Evolutionary conservation across 2,888 invertebrate genomes (phyloP).

Genomic region (Melanchra persicariae): DNA sequence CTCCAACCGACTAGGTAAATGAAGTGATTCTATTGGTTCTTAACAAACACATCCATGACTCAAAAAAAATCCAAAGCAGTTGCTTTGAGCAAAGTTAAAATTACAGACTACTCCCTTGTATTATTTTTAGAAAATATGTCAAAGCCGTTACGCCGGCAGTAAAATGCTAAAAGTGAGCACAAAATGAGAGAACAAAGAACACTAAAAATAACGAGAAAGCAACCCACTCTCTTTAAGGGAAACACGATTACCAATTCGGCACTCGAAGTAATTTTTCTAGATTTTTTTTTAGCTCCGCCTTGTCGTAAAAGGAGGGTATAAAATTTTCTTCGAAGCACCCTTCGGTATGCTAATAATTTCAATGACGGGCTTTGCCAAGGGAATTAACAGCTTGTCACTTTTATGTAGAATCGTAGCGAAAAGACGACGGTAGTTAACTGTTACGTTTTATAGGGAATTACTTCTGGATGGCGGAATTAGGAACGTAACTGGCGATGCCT

Average conservation of each 20-base stretch:
- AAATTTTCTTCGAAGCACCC: constrained; percentile 36
- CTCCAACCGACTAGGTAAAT: too few relatives aligned
- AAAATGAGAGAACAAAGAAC: constrained; percentile 4
- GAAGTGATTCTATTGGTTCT: too few relatives aligned
- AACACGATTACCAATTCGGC: constrained; percentile 26
- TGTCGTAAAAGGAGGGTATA: constrained; percentile 39
- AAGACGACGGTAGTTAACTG: constrained; percentile 27
- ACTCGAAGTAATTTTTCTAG: constrained; percentile 23
- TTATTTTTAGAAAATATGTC: neutral
- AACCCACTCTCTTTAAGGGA: constrained; percentile 9
- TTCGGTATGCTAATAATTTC: constrained; percentile 57
- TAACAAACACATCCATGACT: too few relatives aligned
- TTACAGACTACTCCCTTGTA: too few relatives aligned
- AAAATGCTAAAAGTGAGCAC: neutral
- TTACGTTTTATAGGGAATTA: neutral
- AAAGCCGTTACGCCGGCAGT: neutral
- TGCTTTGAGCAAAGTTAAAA: neutral
- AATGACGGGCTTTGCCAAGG: constrained; percentile 26
- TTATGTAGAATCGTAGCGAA: constrained; percentile 40
- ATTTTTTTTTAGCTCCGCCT: constrained; percentile 20
- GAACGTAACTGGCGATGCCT: neutral
- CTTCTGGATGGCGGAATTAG: constrained; percentile 18
- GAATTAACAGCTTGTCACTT: constrained; percentile 54
- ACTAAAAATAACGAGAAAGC: constrained; percentile 21
- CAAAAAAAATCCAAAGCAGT: neutral